Evolutionary conservation across 2,113 vertebrate species (phyloP).

Genomic region (Hoplias malabaricus): DNA sequence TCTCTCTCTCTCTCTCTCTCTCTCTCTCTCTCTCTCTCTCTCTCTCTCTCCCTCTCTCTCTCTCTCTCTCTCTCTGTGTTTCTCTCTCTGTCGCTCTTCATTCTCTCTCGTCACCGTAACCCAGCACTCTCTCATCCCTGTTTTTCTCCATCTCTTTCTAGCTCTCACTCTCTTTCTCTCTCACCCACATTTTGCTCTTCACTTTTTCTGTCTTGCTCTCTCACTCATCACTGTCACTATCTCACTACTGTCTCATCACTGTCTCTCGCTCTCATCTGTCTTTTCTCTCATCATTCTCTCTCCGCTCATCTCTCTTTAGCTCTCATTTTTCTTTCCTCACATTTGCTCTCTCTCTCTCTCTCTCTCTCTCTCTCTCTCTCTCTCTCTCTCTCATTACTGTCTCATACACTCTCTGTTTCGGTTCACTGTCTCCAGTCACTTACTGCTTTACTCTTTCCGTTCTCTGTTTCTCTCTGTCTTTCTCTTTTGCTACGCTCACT

Average conservation of each 20-base stretch:
- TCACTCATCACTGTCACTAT: too few species aligned
- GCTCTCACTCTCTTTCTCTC: background rate
- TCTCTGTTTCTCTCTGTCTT: background rate
- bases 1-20: background rate
- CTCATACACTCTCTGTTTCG: background rate
- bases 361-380: background rate
- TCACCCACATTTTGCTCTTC: background rate
- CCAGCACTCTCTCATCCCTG: too few species aligned
- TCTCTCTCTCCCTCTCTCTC: background rate
- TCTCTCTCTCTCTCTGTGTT: background rate
- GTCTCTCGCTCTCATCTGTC: background rate
- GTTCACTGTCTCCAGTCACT: background rate
- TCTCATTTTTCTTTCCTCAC: background rate
- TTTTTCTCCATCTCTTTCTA: background rate
- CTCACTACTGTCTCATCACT: too few species aligned
- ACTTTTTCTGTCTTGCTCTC: too few species aligned
- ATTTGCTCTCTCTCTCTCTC: background rate
- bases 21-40: background rate
- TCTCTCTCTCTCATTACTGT: background rate
- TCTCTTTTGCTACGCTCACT: too few species aligned
- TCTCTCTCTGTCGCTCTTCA: background rate
- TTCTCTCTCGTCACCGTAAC: too few species aligned
- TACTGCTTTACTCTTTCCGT: background rate
- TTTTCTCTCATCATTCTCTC: background rate
- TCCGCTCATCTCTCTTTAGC: background rate